Conservation (phyloP, 2,797 vertebrate species). For the Sparidentex hasta region DNA sequence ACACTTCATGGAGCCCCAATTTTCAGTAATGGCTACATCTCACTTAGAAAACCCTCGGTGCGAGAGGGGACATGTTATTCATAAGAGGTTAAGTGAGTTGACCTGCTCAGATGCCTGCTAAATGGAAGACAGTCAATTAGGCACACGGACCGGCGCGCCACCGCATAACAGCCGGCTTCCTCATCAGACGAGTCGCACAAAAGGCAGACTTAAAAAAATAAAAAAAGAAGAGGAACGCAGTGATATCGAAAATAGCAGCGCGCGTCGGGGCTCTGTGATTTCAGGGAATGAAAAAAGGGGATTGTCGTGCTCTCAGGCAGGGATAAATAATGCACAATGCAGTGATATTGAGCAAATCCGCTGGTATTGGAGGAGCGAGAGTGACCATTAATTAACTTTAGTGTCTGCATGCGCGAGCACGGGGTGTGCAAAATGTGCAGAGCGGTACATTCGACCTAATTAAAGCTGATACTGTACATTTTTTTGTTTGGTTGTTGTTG, state of each 20-base stretch:
- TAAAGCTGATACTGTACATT: not conserved
- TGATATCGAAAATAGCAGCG: not conserved
- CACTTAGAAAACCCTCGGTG: slow-evolving; percentile 70
- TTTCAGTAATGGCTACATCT: slow-evolving; percentile 70
- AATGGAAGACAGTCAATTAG: slow-evolving; percentile 79
- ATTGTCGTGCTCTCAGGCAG: not conserved
- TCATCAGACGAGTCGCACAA: slow-evolving; percentile 35
- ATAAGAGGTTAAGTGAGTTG: slow-evolving; percentile 81
- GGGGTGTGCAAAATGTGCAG: not conserved
- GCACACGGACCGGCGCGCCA: slow-evolving; percentile 43
- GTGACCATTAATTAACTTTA: not conserved
- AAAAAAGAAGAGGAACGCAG: slow-evolving; percentile 15
- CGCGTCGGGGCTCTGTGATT: not conserved
- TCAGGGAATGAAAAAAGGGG: not conserved
- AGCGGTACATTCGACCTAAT: not conserved
- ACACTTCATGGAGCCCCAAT: slow-evolving; percentile 60
- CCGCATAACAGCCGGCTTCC: slow-evolving; percentile 55
- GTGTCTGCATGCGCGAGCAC: not conserved
- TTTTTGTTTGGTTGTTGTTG: no score
- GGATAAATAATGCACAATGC: not conserved
- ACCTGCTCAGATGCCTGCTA: slow-evolving; percentile 78
- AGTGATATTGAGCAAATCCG: not conserved
- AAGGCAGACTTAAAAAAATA: slow-evolving; percentile 21
- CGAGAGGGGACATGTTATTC: slow-evolving; percentile 77
- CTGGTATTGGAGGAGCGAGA: not conserved